Evolutionary conservation across 2,888 invertebrate species (phyloP), one percentile per base, ranked within the genome.

Genomic region (Hypena proboscidalis): DNA sequence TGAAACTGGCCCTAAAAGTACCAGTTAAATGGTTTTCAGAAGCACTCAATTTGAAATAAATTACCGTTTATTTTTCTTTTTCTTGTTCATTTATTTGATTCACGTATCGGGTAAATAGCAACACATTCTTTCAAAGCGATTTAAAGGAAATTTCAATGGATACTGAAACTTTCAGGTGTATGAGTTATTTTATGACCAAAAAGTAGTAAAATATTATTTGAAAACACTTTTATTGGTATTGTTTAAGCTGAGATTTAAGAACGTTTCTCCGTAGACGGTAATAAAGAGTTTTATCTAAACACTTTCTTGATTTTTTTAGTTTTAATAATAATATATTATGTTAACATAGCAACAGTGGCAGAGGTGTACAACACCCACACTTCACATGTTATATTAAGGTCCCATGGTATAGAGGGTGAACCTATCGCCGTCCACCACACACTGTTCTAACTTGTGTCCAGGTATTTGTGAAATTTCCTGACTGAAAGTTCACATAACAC

Each of bases 121-220:
- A 17, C 29, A 34, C 21, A 32, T 42, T 37, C 29, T 36, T 19
- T 17, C 2, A 6, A 37, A 30, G 8, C 27, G n/a, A 20, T 36
- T 47, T 42, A 37, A 26, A 34, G 17, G 32, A 21, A 25, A 21
- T 37, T 43, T 38, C 17, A 26, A 23, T 33, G 25, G 22, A 37
- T 29, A 29, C 11, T 15, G 11, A 23, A 38, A 38, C 30, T 19
- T 13, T 23, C 22, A 22, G 17, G 26, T 29, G 29, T 15, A 15
- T 14, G 21, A 21, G 20, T 40, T 33, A 33, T 40, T 40, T 39
- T 40, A 40, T 15, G 40, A 21, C 13, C 13, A 20, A 29, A 20
- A 22, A 10, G 15, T 33, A 27, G 25, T 33, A 40, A 27, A 33
- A 40, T 27, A 27, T 27, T 36, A 29, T 13, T 40, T 32, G 7